Evolutionary conservation across 2,797 vertebrate species (phyloP).

Genomic region (Apogon talboti): DNA sequence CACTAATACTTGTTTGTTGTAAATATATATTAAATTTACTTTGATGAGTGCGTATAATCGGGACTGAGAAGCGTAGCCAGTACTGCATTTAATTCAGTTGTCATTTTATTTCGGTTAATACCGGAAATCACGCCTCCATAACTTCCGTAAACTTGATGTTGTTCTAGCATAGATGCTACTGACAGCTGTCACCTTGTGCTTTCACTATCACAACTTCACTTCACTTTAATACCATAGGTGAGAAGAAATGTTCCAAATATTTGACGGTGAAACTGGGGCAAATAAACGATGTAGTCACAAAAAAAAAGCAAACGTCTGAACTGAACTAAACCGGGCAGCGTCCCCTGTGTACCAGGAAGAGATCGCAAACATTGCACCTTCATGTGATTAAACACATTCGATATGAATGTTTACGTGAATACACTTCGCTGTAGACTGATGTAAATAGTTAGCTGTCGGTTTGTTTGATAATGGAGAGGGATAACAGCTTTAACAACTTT

Average conservation of each 20-base stretch:
- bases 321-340: constrained; percentile 23
- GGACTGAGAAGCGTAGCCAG: accelerated
- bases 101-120: constrained; percentile 12
- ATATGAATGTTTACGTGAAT: not conserved
- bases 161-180: constrained; percentile 42
- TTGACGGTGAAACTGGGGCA: not conserved
- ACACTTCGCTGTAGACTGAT: not conserved
- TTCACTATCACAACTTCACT: constrained; percentile 5
- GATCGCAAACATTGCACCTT: constrained; percentile 47
- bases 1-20: not conserved
- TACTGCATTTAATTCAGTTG: not conserved
- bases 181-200: constrained; percentile 59
- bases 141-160: constrained; percentile 6
- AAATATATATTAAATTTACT: accelerated
- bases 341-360: constrained; percentile 72
- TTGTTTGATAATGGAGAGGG: not conserved
- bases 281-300: constrained; percentile 7
- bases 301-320: not conserved
- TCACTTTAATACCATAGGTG: not conserved
- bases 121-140: constrained; percentile 45
- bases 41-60: not conserved
- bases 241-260: accelerated
- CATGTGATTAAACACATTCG: not conserved
- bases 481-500: constrained; percentile 52
- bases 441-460: not conserved